Base-by-base conservation (phyloP, 2,797 vertebrate species). In the Alauda arvensis region DNA sequence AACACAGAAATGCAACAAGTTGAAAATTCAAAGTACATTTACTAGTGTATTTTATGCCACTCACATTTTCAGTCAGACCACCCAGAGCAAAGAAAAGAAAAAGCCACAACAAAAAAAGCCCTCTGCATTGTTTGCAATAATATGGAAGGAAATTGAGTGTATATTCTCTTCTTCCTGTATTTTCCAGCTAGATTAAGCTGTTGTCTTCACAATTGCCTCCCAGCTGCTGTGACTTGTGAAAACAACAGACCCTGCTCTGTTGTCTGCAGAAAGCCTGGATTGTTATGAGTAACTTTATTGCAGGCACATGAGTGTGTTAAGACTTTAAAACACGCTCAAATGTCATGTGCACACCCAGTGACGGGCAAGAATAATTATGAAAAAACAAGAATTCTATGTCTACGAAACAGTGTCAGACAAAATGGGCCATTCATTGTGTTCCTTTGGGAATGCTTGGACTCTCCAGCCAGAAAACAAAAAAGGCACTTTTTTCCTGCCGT, bases 381-480 rank as follows among this genome's bases (percentile, higher is more conserved):
- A 97, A 97, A 97, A 97, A 98, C 95, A 96, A 97, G 97, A 97
- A 98, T 97, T 98, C 97, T 97, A 96, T 97, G 98, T 97, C 96
- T 97, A 96, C 96, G 94, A 98, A 97, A 98, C 91, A 70, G 93
- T 94, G 96, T 95, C 94, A 96, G 96, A 98, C 98, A 99, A 98
- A 98, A 98, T 95, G 96, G 96, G 94, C 98, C 97, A 98, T 99
- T 99, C 98, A 98, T 98, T 99, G 98, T 98, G 97, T 97, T 98
- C 97, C 97, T 96, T 95, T 96, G 97, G 98, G 98, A 99, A 98
- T 97, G 98, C 97, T 97, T 94, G 95, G 97, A 98, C 97, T 98
- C 98, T 97, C 97, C 97, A 97, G 97, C 96, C 97, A 96, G 96
- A 98, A 98, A 98, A 99, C 98, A 99, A 98, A 99, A 97, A 99